Percentiles rank a stretch among this genome's conserved stretches.
phyloP scores from a whole-genome alignment of 2,888 invertebrate genomes.

The Trichogramma dendrolimi region DNA sequence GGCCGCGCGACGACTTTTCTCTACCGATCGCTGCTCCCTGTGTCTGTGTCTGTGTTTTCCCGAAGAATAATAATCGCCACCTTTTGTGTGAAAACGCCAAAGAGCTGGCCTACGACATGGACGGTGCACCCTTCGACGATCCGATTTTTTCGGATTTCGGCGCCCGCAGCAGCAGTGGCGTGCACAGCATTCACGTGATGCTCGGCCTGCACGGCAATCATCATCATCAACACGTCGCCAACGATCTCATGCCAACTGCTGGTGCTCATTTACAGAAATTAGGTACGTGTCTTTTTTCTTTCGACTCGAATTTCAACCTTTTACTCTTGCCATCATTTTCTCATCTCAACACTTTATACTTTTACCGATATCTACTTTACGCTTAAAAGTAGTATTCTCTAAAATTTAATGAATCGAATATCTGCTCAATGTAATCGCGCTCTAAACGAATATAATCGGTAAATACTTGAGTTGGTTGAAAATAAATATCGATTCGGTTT shows the following conservation, averaged over 20 bases:
- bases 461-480: no score
- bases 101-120: conserved; percentile 56
- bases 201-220: conserved; percentile 58
- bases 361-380: no score
- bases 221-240: conserved; percentile 51
- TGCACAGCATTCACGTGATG: conserved; percentile 68
- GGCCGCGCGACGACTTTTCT: no score
- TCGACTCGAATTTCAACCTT: conserved; percentile 4
- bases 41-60: no score
- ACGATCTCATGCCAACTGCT: conserved; percentile 45
- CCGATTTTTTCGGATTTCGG: conserved; percentile 75
- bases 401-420: no score
- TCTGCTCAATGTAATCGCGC: no score
- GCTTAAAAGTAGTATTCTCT: no score
- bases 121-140: conserved; percentile 70
- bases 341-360: no score
- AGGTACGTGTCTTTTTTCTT: conserved; percentile 41
- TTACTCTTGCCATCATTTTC: no score
- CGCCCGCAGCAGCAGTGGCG: conserved; percentile 58
- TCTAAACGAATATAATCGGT: no score
- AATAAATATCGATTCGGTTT: no score
- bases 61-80: not conserved
- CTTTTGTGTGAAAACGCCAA: not conserved
- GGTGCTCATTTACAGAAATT: conserved; percentile 49
- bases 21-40: no score